Evolutionary conservation across 2,888 invertebrate species (phyloP).

Genomic region (Tethea ocularis): DNA sequence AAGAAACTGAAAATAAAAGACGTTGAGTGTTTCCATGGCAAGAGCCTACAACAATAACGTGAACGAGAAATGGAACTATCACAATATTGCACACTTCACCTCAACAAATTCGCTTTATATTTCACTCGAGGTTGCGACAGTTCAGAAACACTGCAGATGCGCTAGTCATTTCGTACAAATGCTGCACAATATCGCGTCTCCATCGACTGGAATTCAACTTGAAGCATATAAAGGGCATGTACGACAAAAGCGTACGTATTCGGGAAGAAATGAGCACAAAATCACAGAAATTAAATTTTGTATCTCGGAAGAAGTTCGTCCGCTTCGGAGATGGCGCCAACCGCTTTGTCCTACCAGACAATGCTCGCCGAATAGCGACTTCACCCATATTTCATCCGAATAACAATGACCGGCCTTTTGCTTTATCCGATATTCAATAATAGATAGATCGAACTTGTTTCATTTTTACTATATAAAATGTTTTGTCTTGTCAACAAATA

Average conservation of each 20-base stretch:
- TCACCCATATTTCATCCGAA: slow-evolving; percentile 72
- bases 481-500: slow-evolving; percentile 8
- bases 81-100: slow-evolving; percentile 57
- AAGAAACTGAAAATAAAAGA: neutral
- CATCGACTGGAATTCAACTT: slow-evolving; percentile 64
- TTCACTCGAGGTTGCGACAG: slow-evolving; percentile 35
- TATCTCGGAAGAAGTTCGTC: slow-evolving; percentile 62
- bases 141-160: slow-evolving; percentile 59
- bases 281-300: slow-evolving; percentile 75
- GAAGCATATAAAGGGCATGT: slow-evolving; percentile 65
- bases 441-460: slow-evolving; percentile 50
- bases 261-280: slow-evolving; percentile 60
- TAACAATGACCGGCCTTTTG: slow-evolving; percentile 67
- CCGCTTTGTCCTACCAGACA: slow-evolving; percentile 67
- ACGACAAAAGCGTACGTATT: slow-evolving; percentile 59
- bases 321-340: slow-evolving; percentile 46
- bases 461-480: slow-evolving; percentile 17
- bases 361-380: slow-evolving; percentile 60
- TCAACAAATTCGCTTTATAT: slow-evolving; percentile 62
- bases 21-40: slow-evolving; percentile 22
- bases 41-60: slow-evolving; percentile 35
- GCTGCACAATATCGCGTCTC: slow-evolving; percentile 66
- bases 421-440: slow-evolving; percentile 65
- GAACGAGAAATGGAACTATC: slow-evolving; percentile 44
- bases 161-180: slow-evolving; percentile 68